A percentile compares a stretch with the other conserved stretches of the same genome.
Evolutionary conservation across 2,888 invertebrate species (phyloP).

Genomic region (Schizaphis graminum): DNA sequence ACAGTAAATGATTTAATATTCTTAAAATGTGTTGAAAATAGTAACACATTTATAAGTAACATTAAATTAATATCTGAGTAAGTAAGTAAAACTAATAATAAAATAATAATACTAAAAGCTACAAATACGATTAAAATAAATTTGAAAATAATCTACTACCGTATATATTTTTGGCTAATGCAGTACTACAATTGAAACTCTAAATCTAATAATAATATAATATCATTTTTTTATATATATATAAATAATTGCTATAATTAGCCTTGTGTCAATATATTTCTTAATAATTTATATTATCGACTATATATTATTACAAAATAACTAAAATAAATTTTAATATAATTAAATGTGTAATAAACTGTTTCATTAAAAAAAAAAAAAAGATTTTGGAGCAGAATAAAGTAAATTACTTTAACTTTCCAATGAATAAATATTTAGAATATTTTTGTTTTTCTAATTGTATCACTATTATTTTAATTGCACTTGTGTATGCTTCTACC

Average conservation of each 20-base stretch:
- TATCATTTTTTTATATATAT: background rate
- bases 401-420: background rate
- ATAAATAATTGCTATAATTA: background rate
- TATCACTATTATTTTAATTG: background rate
- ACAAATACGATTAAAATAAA: background rate
- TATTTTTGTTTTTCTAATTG: background rate
- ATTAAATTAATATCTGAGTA: background rate
- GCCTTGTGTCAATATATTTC: background rate
- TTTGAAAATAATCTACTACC: background rate
- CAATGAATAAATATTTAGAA: background rate
- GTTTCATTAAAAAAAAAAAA: background rate
- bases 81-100: background rate
- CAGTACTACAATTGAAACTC: background rate
- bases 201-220: background rate
- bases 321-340: background rate
- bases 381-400: background rate
- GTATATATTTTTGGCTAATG: background rate
- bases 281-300: background rate
- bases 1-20: background rate
- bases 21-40: background rate
- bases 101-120: background rate
- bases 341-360: background rate
- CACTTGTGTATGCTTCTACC: background rate
- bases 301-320: background rate
- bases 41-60: background rate